phyloP scores from a whole-genome alignment of 2,888 invertebrate species.

The Leptinotarsa tumamoca region DNA sequence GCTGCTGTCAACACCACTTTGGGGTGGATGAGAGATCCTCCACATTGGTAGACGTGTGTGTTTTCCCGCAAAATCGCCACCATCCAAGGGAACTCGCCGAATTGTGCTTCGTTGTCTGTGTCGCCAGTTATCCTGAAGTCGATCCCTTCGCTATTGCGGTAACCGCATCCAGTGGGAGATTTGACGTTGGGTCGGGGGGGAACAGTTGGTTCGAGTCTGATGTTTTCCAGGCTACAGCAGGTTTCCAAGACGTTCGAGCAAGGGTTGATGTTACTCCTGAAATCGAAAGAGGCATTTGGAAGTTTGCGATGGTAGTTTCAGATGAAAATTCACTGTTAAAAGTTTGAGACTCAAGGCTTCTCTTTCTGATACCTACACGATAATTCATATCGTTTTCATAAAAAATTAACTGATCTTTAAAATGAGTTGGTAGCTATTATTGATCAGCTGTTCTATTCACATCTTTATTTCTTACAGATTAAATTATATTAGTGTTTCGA shows the following conservation, averaged over 20 bases:
- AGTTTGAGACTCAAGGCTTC: too few relatives aligned
- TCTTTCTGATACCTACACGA: too few relatives aligned
- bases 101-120: slow-evolving; percentile 76
- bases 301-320: too few relatives aligned
- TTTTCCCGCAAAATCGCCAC: slow-evolving; percentile 75
- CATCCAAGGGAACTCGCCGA: slow-evolving; percentile 90
- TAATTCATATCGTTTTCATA: too few relatives aligned
- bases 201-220: slow-evolving; percentile 44
- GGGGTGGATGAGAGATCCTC: slow-evolving; percentile 83
- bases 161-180: slow-evolving; percentile 73
- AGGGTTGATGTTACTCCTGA: slow-evolving; percentile 52
- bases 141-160: slow-evolving; percentile 78
- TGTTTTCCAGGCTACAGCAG: slow-evolving; percentile 67
- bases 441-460: too few relatives aligned
- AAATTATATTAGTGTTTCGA: too few relatives aligned
- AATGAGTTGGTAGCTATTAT: too few relatives aligned
- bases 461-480: too few relatives aligned
- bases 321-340: too few relatives aligned
- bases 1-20: slow-evolving; percentile 84
- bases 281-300: slow-evolving; percentile 23
- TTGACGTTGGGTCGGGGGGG: slow-evolving; percentile 53
- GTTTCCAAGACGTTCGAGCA: slow-evolving; percentile 70
- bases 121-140: slow-evolving; percentile 78
- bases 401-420: too few relatives aligned
- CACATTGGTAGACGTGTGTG: slow-evolving; percentile 70